A percentile compares a stretch with the other conserved stretches of the same genome.
Conservation (phyloP, 2,113 vertebrate species). For the Calonectris borealis region DNA sequence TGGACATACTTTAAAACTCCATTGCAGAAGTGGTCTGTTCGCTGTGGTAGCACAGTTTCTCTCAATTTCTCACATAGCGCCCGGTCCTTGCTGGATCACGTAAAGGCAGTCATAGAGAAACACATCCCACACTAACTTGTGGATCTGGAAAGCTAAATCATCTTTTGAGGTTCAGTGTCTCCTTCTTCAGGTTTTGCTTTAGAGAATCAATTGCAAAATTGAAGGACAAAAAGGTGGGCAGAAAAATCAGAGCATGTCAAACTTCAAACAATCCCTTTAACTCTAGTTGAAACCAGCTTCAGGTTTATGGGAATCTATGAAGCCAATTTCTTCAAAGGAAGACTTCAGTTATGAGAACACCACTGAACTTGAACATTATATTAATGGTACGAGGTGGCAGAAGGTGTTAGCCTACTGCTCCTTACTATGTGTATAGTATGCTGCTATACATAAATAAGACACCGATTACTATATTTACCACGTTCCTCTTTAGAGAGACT, state of each 20-base stretch:
- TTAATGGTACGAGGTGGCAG: background rate
- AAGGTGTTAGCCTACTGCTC: background rate
- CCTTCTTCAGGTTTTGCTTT: background rate
- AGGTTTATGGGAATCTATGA: background rate
- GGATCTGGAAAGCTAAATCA: background rate
- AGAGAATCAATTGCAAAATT: background rate
- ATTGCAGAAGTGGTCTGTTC: background rate
- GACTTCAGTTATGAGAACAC: background rate
- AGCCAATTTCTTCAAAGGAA: background rate
- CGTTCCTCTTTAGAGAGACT: background rate
- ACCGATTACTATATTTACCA: slow-evolving; percentile 29
- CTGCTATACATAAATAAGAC: background rate
- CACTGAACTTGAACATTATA: background rate
- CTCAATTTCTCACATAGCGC: background rate
- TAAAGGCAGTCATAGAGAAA: background rate
- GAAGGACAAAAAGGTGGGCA: background rate
- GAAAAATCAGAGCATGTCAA: background rate
- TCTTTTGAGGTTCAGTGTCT: background rate
- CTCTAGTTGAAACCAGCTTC: background rate
- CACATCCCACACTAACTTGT: background rate
- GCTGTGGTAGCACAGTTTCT: background rate
- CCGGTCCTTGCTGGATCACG: background rate
- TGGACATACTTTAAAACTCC: background rate
- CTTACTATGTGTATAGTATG: background rate
- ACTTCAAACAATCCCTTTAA: background rate